phyloP scores from a whole-genome alignment of 2,113 vertebrate genomes.

The Hiodon tergisus region DNA sequence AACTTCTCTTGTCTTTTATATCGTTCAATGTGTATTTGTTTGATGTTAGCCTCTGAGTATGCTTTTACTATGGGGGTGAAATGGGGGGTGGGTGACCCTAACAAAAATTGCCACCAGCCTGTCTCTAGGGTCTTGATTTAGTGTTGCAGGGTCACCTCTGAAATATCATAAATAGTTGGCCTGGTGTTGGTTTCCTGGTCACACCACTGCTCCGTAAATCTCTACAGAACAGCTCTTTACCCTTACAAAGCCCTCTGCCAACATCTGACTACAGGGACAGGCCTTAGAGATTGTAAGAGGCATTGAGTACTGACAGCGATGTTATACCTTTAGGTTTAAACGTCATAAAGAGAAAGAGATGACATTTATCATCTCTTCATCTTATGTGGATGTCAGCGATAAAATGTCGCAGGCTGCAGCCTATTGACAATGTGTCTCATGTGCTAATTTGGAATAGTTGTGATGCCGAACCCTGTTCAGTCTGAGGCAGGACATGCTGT shows the following conservation, averaged over 20 bases:
- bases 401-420: not conserved
- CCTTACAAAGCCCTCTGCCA: not conserved
- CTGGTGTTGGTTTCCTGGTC: not conserved
- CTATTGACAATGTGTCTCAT: not conserved
- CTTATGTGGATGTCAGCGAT: not conserved
- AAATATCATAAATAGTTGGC: too few species aligned
- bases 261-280: not conserved
- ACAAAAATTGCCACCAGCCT: constrained; percentile 6
- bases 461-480: not conserved
- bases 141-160: constrained; percentile 3
- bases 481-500: not conserved
- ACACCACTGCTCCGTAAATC: not conserved
- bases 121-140: not conserved
- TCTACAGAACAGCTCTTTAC: not conserved
- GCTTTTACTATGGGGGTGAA: not conserved
- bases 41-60: not conserved
- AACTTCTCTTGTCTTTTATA: too few species aligned
- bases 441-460: not conserved
- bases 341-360: not conserved
- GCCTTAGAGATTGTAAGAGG: not conserved
- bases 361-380: not conserved
- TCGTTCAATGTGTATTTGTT: not conserved
- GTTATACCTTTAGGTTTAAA: not conserved
- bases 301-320: not conserved
- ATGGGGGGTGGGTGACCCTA: not conserved